phyloP scores from a whole-genome alignment of 1,140 invertebrate genomes.

The Leguminivora glycinivorella region DNA sequence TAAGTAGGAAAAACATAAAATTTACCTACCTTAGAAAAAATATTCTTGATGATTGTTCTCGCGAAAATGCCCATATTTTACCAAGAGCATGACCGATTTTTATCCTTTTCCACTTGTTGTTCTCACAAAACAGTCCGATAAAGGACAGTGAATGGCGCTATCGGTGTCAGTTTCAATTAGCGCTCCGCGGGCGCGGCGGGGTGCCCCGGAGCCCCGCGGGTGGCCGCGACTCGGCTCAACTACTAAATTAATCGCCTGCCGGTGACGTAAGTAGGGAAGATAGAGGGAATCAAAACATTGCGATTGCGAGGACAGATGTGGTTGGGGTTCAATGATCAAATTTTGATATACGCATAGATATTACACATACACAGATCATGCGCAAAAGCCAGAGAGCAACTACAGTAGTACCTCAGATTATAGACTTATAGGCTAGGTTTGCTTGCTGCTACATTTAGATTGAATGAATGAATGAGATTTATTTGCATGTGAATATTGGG shows the following conservation, averaged over 20 bases:
- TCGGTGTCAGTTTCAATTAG: slow-evolving; percentile 40
- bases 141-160: slow-evolving; percentile 48
- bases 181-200: slow-evolving; percentile 35
- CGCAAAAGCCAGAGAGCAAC: background rate
- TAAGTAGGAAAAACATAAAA: too few relatives aligned
- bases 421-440: too few relatives aligned
- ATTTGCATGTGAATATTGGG: too few relatives aligned
- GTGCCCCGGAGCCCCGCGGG: slow-evolving; percentile 45
- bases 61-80: too few relatives aligned
- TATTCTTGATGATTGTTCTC: too few relatives aligned
- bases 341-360: too few relatives aligned
- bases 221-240: slow-evolving; percentile 35
- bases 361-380: background rate
- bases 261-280: slow-evolving; percentile 21
- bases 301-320: background rate
- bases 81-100: background rate
- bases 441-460: too few relatives aligned
- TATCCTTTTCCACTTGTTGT: background rate
- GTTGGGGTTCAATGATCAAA: background rate
- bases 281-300: background rate
- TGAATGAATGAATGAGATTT: too few relatives aligned
- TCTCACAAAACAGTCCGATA: slow-evolving; percentile 12
- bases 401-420: too few relatives aligned
- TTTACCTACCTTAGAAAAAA: too few relatives aligned
- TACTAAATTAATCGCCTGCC: slow-evolving; percentile 27